Base-by-base conservation (phyloP, 2,113 vertebrate genomes). In the Syngnathus typhle region DNA sequence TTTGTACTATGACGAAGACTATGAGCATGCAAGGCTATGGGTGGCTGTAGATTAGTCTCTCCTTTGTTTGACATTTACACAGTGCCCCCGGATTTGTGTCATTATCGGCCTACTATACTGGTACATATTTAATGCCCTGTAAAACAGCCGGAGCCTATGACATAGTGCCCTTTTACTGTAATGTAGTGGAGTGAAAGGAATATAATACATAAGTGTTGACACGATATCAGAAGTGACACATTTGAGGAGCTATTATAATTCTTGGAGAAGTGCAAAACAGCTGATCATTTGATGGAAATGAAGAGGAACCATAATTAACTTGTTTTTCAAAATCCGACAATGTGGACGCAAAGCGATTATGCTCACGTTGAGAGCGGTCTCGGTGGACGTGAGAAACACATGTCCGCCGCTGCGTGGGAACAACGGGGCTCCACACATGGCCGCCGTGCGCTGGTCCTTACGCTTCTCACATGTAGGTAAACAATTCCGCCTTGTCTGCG, bases 381-480 rank as follows among this genome's bases (percentile, higher is more conserved):
- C 54, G 21, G 54, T 36, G 55, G 23, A 10, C 21, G 27, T 16
- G 60, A n/a, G 38, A 74, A 89, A 88, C 88, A 89, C 85, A 89
- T 91, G 89, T 80, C 77, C 69, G 72, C 73, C 80, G 75, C 70
- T 75, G 72, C 76, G 76, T 79, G 84, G 83, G 81, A 89, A 86
- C 82, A 74, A 74, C 18, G 49, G 83, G 81, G 78, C 78, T 88
- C 78, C 80, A 88, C 84, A 88, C 87, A 87, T 88, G 89, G 88
- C 67, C 77, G 85, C 90, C 75, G 88, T 85, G 85, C 88, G 73
- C 73, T 84, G 87, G 84, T 81, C 88, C 84, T 88, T 88, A 88
- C 87, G 71, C 81, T 88, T 88, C 81, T 79, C 89, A 91, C 88
- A 90, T 91, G 91, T 90, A 91, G 85, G 88, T 89, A 88, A 91